Percentiles rank a stretch among this genome's conserved stretches.
These are phyloP conservation scores for Pachyramphus minor DNA, from an alignment of 2,113 vertebrate species.

Conservation along the genomic window DNA sequence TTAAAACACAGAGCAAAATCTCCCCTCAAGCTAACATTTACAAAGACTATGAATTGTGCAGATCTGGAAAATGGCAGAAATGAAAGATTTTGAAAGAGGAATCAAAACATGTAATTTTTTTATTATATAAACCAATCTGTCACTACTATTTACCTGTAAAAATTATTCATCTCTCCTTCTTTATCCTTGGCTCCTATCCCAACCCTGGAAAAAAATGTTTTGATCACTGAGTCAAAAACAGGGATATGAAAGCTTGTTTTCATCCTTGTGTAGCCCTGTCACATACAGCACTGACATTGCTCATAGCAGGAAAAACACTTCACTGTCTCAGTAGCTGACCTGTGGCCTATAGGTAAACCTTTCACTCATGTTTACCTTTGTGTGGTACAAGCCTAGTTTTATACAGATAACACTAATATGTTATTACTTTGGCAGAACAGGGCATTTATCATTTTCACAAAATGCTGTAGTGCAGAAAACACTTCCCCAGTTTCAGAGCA, in stretches of 20 bases:
- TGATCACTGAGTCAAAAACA: not conserved
- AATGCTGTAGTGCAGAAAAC: not conserved
- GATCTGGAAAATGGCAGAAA: not conserved
- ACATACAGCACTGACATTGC: fast-evolving
- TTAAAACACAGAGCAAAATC: not conserved
- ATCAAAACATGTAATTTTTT: not conserved
- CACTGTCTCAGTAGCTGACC: fast-evolving
- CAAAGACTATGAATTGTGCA: not conserved
- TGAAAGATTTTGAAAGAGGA: not conserved
- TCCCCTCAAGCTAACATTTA: not conserved
- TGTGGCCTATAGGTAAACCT: not conserved
- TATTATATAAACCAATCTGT: not conserved
- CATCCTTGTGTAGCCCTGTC: not conserved
- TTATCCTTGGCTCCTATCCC: not conserved
- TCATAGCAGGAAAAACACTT: not conserved
- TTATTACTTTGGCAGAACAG: fast-evolving
- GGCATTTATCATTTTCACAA: not conserved
- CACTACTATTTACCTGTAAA: not conserved
- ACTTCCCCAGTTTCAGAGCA: not conserved
- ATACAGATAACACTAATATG: fast-evolving
- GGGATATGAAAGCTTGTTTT: not conserved
- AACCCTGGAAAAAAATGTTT: not conserved
- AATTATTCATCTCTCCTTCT: not conserved
- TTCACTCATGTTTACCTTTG: not conserved
- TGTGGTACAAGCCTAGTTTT: not conserved